Base-by-base conservation (phyloP, 64 coral and sea anemone species). In the Montipora cactus region DNA sequence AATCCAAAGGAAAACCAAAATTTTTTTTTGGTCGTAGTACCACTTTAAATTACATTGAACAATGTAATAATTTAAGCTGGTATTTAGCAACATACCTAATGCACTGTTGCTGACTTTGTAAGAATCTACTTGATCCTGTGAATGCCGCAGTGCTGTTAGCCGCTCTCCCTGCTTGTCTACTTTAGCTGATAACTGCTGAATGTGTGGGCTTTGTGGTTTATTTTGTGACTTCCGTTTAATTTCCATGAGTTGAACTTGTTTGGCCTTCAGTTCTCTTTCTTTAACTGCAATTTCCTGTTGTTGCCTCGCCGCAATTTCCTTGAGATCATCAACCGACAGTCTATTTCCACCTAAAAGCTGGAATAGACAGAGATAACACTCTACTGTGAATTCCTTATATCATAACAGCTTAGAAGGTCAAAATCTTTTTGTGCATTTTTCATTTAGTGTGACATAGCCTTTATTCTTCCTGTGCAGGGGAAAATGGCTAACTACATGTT, bases 231-330 rank as follows among this genome's bases (percentile, higher is more conserved):
- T 84, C 11, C 91, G 78, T 51, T 95, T 97, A 19, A 97, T 74
- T 75, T 89, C 87, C 61, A 78, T 89, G 5, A 97, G 70, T 49
- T 97, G 96, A 57, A 92, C 57, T 74, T 97, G 89, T 76, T 94
- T 97, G 7, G 76, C 86, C 10, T 68, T 93, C 4, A 97, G 83
- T 57, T 95, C 92, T 47, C 73, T 88, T 89, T 97, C 96, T 67
- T 97, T 97, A 47, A 75, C 47, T 21, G 53, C 89, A 84, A 97
- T 97, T 79, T 97, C 89, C 20, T 97, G 96, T 49, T 97, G 96
- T 48, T 97, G 96, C 50, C 86, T 94, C 13, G 74, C 23, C 53
- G 93, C 96, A 57, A 97, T 47, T 59, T 81, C 74, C 21, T 94
- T 93, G 5, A 97, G 89, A 44, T 95, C 93, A 81, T 92, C 71